A percentile compares a stretch with the other conserved stretches of the same genome.
Conservation (phyloP, 2,888 invertebrate genomes). For the Cosmia pyralina region DNA sequence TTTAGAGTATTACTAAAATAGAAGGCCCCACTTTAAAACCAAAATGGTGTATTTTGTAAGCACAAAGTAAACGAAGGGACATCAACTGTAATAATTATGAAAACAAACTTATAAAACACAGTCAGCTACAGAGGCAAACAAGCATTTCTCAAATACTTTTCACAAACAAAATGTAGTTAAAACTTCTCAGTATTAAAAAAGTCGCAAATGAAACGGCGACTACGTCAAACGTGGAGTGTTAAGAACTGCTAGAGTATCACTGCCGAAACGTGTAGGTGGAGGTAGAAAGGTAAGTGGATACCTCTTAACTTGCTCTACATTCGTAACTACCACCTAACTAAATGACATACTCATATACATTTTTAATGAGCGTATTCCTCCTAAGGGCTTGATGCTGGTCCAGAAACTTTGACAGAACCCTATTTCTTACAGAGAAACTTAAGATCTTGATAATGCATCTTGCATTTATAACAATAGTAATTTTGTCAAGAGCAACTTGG, state of each 20-base stretch:
- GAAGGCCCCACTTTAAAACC: background rate
- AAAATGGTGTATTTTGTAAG: background rate
- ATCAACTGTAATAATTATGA: background rate
- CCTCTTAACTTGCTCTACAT: constrained; percentile 77
- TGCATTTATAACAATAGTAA: constrained; percentile 53
- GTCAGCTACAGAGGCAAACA: background rate
- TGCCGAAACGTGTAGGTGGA: constrained; percentile 58
- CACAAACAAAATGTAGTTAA: background rate
- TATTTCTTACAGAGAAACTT: constrained; percentile 5
- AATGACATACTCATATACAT: constrained; percentile 73
- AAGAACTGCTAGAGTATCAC: constrained; percentile 40
- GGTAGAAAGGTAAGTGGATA: constrained; percentile 67
- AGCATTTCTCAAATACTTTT: constrained; percentile 1
- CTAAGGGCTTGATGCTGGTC: constrained; percentile 31
- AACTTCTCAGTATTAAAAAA: constrained; percentile 1
- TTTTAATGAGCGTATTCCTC: constrained; percentile 76
- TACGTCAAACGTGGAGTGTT: constrained; percentile 19
- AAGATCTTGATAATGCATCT: background rate
- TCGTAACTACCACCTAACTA: constrained; percentile 69
- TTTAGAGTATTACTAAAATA: background rate
- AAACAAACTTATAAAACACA: background rate
- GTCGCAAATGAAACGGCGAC: constrained; percentile 11
- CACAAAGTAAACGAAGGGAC: background rate
- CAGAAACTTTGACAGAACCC: no score
- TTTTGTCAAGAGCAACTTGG: constrained; percentile 38